Evolutionary conservation across 2,797 vertebrate species (phyloP).

Genomic region (Sebastes vulpes): DNA sequence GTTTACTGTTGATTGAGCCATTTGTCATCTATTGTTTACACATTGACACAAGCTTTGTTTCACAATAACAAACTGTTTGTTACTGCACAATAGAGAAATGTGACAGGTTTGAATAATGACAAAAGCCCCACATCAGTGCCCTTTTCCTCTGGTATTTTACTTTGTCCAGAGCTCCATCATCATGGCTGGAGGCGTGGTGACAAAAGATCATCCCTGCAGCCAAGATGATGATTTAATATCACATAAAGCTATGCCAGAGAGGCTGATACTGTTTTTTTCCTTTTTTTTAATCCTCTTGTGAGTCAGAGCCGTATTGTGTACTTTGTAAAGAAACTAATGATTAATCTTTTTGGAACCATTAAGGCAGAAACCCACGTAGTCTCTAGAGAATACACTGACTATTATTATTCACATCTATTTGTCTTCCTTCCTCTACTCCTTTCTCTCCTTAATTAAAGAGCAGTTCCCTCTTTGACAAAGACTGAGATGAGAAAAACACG

Average conservation of each 20-base stretch:
- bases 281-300: conserved; percentile 23
- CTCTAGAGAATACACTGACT: conserved; percentile 16
- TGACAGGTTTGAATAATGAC: conserved; percentile 18
- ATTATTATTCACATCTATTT: conserved; percentile 6
- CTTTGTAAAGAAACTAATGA: conserved; percentile 35
- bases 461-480: neutral
- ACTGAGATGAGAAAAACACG: neutral
- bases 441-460: neutral
- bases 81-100: neutral
- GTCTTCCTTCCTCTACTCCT: neutral
- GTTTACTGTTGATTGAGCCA: neutral
- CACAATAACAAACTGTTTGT: neutral
- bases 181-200: conserved; percentile 1
- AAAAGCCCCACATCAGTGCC: neutral
- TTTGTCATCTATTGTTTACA: conserved; percentile 13
- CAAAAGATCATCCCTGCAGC: conserved; percentile 3
- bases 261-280: conserved; percentile 7
- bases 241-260: conserved; percentile 3
- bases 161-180: conserved; percentile 11
- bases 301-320: conserved; percentile 17
- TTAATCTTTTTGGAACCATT: conserved; percentile 38
- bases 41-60: conserved; percentile 4
- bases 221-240: conserved; percentile 36
- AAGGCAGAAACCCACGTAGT: conserved; percentile 26
- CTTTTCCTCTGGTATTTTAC: neutral